Evolutionary conservation across 2,797 vertebrate genomes (phyloP), one percentile per base, ranked within the genome.

Genomic region (Xiphorhynchus erythropygius): DNA sequence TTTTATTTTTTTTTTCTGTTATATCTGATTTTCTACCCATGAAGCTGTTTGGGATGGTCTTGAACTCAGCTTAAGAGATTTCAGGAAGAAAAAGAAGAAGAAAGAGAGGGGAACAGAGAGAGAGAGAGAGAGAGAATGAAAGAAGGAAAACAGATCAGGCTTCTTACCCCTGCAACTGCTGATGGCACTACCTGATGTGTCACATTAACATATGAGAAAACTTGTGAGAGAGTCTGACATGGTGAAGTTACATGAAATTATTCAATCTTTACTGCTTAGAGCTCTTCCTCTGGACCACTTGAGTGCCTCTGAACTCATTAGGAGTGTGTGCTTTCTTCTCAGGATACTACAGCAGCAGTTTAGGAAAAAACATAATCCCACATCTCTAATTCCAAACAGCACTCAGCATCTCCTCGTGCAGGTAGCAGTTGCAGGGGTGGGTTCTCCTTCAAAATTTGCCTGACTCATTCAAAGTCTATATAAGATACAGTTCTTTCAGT

Each of bases 11-110:
- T 97, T 60, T 39, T 41, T 41, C 94, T 64, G 84, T 96, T 95
- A 96, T 74, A 97, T 83, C 97, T 96, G 97, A 90, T 97, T 97
- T 98, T 96, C 97, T 97, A 97, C 90, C 97, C 96, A 94, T 96
- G 97, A 97, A 91, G 93, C 92, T 96, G 95, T 96, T 95, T 91
- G 96, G 96, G 89, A 97, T 97, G 96, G 96, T 87, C 89, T 94
- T 94, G 91, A 95, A 55, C 96, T 96, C 87, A 88, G 76, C 89
- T 96, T 96, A 96, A 96, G 21, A 84, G 74, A 67, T 77, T 97
- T 91, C 60, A 90, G 63, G 79, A 68, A 71, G 65, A 24, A 59
- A 92, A 42, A 71, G 69, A 46, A 74, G 49, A 50, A 62, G 42
- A 68, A 44, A 44, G 41, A 28, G 18, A 32, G 33, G 5, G 15